phyloP scores from a whole-genome alignment of 2,888 invertebrate genomes.

The Synanthedon andrenaeformis region DNA sequence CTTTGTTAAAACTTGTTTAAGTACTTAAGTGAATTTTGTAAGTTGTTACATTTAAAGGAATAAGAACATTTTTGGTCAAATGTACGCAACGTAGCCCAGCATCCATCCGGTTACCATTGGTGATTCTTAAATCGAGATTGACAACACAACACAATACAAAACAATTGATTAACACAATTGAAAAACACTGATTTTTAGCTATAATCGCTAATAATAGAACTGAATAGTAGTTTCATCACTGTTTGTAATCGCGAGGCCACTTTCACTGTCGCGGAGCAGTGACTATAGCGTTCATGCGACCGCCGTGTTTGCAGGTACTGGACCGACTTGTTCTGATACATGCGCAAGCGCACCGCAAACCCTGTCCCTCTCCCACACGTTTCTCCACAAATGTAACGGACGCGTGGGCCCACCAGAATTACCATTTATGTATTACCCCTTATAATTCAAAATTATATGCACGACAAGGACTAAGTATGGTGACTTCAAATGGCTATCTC shows the following conservation, averaged over 20 bases:
- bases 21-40: too few species aligned
- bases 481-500: neutral
- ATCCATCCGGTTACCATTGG: conserved; percentile 15
- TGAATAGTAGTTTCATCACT: neutral
- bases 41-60: too few species aligned
- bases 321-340: conserved; percentile 43
- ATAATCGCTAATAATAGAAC: conserved; percentile 6
- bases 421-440: conserved; percentile 53
- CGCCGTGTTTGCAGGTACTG: conserved; percentile 49
- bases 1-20: too few species aligned
- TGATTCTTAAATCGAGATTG: conserved; percentile 8
- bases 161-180: conserved; percentile 16
- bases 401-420: conserved; percentile 52
- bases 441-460: conserved; percentile 2
- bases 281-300: conserved; percentile 29
- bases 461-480: neutral
- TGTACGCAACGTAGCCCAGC: conserved; percentile 9
- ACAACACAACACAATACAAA: conserved; percentile 22
- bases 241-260: conserved; percentile 29
- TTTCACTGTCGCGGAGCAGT: conserved; percentile 43
- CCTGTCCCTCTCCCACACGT: conserved; percentile 36
- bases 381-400: conserved; percentile 39
- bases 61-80: conserved; percentile 1
- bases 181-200: conserved; percentile 9
- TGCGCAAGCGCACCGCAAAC: conserved; percentile 2